Base-by-base conservation (phyloP, 2,113 vertebrate genomes). In the Hypocryptadius cinnamomeus region DNA sequence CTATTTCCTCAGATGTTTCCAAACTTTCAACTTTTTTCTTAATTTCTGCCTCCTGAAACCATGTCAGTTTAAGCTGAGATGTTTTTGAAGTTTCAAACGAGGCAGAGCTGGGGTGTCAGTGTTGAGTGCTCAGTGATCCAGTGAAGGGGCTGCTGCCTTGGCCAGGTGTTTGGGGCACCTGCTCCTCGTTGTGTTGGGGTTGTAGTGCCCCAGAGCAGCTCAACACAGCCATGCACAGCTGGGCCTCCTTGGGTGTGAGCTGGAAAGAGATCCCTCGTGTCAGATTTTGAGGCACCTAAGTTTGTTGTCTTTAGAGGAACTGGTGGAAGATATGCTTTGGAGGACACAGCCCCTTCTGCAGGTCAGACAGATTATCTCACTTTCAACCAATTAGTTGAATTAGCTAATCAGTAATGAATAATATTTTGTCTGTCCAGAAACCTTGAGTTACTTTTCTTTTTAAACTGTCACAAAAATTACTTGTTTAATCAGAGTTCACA, bases 121-220 rank as follows among this genome's bases (percentile, higher is more conserved):
- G 11, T 81, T 60, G n/a, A 45, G 44, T 37, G 13, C 14, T 60
- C 57, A 37, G 35, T 9, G 11, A 18, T 0, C 10, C 57, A 18
- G 24, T 8, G 11, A 21, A 0, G 2, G 80, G n/a, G 37, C 71
- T 54, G 13, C 28, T 2, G 15, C 6, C 39, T 44, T 2, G 1
- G 37, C 37, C 71, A 40, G 45, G 31, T 73, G 69, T 27, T 64
- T 37, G 48, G 74, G n/a, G 40, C 74, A 51, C 28, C 63, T 82
- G 53, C 13, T 51, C 40, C 76, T 47, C 14, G 48, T 53, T 76
- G 76, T 54, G 69, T 27, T 39, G 84, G 35, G 84, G 33, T 10
- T 59, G 60, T 10, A 2, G 28, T 61, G 87, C 31, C 44, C 59
- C 37, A 19, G 80, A 87, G 60, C 69, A 74, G 79, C 71, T 48